Base-by-base conservation (phyloP, 2,888 invertebrate genomes). In the Leptarthrus brevirostris region DNA sequence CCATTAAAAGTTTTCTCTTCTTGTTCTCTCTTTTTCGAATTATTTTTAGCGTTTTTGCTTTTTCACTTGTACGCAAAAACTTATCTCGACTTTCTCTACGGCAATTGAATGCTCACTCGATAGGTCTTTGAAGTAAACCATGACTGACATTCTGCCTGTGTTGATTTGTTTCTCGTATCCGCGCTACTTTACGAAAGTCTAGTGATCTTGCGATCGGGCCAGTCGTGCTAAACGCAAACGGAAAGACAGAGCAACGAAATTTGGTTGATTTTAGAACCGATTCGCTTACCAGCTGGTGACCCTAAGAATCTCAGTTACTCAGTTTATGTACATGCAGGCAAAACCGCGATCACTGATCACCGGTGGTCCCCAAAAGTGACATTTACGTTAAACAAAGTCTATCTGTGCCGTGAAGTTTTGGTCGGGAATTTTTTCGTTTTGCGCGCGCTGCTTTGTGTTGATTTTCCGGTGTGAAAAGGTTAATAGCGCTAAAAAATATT, bases 81-180 rank as follows among this genome's bases (percentile, higher is more conserved):
- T 54, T 22, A n/a, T 49, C 49, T 49, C 20, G 49, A 49, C 49
- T 49, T 49, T 49, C 49, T 49, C 49, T 49, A 49, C 49, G 1
- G 22, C 20, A 20, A 49, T 49, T 49, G 16, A 49, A 20, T 4
- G n/a, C 12, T 14, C 44, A 6, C 14, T 49, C n/a, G 36, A 2
- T 36, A 58, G 64, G 24, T 44, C 61, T 18, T 10, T 5, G 14
- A 64, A 24, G 24, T n/a, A 58, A 34, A 20, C 44, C 49, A 49
- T 49, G 49, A 24, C 44, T 16, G 24, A 64, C 14, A 44, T 47
- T 14, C n/a, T 44, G 44, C 24, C n/a, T n/a, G n/a, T 64, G 10
- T 64, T 22, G 64, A 47, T 64, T 44, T 24, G 44, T 22, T 40
- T 12, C 22, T 47, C 14, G 20, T 44, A 12, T 18, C 26, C 58